phyloP scores from a whole-genome alignment of 2,797 vertebrate species.

The Emys orbicularis region DNA sequence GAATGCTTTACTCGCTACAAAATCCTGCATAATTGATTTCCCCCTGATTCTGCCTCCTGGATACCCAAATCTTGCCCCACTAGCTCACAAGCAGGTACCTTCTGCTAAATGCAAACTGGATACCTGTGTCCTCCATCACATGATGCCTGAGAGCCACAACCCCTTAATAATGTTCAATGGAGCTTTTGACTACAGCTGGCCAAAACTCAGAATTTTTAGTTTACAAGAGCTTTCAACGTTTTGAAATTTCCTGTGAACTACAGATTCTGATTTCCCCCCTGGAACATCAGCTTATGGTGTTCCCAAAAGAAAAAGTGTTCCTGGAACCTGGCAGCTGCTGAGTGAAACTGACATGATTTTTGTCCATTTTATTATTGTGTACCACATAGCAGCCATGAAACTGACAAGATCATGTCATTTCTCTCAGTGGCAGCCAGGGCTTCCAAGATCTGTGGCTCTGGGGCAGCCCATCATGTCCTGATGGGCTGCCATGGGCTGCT shows the following conservation, averaged over 20 bases:
- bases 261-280: neutral
- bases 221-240: neutral
- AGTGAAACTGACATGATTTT: neutral
- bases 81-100: neutral
- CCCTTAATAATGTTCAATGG: neutral
- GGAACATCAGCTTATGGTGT: no score
- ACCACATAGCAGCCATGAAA: neutral
- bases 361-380: neutral
- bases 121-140: neutral
- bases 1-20: slow-evolving; percentile 17
- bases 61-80: neutral
- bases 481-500: no score
- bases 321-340: neutral
- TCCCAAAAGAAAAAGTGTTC: neutral
- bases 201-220: neutral
- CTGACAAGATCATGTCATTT: neutral
- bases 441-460: neutral
- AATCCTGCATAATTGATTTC: neutral
- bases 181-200: neutral
- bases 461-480: no score
- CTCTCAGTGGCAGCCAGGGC: neutral
- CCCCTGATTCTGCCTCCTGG: neutral
- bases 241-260: neutral
- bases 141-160: accelerated
- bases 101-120: accelerated